phyloP scores from a whole-genome alignment of 2,113 vertebrate species.

The Lutjanus erythropterus region DNA sequence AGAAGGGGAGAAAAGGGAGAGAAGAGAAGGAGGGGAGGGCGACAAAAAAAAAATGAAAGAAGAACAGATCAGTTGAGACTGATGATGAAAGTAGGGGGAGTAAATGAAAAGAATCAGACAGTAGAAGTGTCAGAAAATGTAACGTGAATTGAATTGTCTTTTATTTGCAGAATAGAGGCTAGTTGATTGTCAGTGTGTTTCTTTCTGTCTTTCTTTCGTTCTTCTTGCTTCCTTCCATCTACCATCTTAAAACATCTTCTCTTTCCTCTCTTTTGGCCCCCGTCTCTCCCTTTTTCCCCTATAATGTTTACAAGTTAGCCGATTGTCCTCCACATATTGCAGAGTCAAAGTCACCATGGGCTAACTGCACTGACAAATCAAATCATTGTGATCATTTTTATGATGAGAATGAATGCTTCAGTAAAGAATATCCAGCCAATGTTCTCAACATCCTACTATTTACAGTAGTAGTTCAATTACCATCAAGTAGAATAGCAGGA shows the following conservation, averaged over 20 bases:
- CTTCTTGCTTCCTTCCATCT: not conserved
- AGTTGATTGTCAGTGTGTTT: conserved; percentile 87
- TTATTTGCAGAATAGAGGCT: conserved; percentile 87
- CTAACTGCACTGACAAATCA: conserved; percentile 92
- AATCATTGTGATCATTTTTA: no score
- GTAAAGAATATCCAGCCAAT: not conserved
- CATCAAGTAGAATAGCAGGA: not conserved
- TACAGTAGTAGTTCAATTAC: not conserved
- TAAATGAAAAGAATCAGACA: conserved; percentile 3
- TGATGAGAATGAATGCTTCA: not conserved
- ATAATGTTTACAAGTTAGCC: conserved; percentile 75
- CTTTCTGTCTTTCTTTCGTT: not conserved
- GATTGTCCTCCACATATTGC: conserved; percentile 89
- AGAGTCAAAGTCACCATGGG: conserved; percentile 87
- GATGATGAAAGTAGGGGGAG: not conserved
- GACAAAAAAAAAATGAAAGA: not conserved
- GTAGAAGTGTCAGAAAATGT: conserved; percentile 17
- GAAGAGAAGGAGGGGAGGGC: not conserved
- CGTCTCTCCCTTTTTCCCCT: conserved; percentile 5
- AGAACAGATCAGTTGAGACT: conserved; percentile 23
- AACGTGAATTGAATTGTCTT: conserved; percentile 88
- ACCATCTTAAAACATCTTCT: not conserved
- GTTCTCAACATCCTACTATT: not conserved
- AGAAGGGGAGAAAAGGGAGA: not conserved
- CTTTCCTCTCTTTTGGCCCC: not conserved